Percentiles rank a stretch among this genome's conserved stretches.
phyloP scores from a whole-genome alignment of 2,113 vertebrate species.

The Callocephalon fimbriatum region DNA sequence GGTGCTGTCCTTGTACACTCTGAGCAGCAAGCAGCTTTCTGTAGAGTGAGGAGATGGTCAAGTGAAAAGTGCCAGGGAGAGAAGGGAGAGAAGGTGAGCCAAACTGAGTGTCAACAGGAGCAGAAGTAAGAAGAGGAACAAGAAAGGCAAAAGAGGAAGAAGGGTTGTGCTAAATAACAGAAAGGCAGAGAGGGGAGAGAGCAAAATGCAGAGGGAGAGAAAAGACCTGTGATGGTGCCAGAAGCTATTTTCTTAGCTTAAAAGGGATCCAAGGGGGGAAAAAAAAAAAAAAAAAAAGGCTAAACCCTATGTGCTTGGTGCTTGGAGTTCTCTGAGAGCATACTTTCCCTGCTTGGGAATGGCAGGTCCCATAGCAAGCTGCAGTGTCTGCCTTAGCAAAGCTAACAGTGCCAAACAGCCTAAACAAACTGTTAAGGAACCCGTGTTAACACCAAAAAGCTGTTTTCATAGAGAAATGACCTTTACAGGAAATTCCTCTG shows the following conservation, averaged over 20 bases:
- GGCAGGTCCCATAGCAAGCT: not conserved
- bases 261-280: not conserved
- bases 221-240: not conserved
- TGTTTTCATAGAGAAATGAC: not conserved
- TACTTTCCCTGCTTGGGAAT: not conserved
- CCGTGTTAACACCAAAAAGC: not conserved
- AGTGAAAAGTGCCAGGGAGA: not conserved
- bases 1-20: not conserved
- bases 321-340: not conserved
- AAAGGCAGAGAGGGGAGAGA: not conserved
- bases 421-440: not conserved
- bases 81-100: not conserved
- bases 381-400: not conserved
- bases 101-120: fast-evolving
- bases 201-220: not conserved
- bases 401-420: not conserved
- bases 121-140: not conserved
- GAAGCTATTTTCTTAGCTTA: not conserved
- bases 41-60: not conserved
- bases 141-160: not conserved
- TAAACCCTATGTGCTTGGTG: not conserved
- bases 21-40: not conserved
- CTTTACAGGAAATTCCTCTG: not conserved
- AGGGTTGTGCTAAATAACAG: not conserved
- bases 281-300: not conserved